A percentile compares a stretch with the other conserved stretches of the same genome.
Conservation (phyloP, 2,797 vertebrate species). For the Linurgus olivaceus region DNA sequence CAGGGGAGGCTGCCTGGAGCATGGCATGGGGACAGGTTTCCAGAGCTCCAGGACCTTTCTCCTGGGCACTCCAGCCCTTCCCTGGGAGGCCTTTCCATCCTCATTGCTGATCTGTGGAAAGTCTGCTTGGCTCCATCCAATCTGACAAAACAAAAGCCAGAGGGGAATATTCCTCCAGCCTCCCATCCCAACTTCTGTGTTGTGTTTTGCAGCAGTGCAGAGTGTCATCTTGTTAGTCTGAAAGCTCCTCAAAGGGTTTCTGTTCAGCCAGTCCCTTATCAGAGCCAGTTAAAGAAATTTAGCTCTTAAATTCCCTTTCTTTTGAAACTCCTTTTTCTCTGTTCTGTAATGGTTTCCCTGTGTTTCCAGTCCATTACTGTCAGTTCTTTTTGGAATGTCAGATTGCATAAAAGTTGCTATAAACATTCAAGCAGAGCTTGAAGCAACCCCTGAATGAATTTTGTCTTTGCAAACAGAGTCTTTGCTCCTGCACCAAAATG, state of each 20-base stretch:
- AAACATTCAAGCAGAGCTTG: slow-evolving; percentile 43
- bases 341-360: slow-evolving; percentile 13
- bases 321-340: background rate
- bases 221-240: background rate
- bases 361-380: slow-evolving; percentile 33
- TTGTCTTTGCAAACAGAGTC: background rate
- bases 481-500: background rate
- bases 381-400: slow-evolving; percentile 43
- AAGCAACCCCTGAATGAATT: slow-evolving; percentile 51
- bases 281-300: slow-evolving; percentile 7
- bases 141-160: background rate
- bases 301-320: background rate
- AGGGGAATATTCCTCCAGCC: background rate
- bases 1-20: background rate
- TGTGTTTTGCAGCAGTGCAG: background rate
- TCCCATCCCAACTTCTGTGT: background rate
- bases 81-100: background rate
- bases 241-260: background rate
- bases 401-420: slow-evolving; percentile 45
- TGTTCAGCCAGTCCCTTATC: background rate
- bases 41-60: background rate
- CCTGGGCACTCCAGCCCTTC: background rate
- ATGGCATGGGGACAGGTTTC: background rate
- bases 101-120: background rate
- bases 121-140: background rate